These are phyloP conservation scores for Asteroscopus sphinx DNA, from an alignment of 2,888 invertebrate genomes.

Conservation along the genomic window DNA sequence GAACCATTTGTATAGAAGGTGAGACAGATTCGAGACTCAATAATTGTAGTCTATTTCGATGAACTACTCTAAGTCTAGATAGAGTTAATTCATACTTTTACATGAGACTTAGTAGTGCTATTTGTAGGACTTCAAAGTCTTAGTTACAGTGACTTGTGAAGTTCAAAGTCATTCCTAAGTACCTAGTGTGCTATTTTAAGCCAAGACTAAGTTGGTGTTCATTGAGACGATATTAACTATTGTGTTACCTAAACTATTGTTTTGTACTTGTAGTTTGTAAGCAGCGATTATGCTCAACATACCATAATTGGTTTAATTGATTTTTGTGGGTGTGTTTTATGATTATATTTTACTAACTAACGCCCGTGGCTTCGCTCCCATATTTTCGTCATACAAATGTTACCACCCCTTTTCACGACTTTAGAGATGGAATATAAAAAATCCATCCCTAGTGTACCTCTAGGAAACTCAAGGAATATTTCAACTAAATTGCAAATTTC, in stretches of 20 bases:
- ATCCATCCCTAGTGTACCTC: no score
- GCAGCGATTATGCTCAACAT: constrained; percentile 29
- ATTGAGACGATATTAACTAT: constrained; percentile 59
- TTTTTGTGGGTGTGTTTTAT: constrained; percentile 11
- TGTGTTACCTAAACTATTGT: constrained; percentile 60
- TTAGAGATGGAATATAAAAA: no score
- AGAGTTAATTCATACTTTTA: constrained; percentile 52
- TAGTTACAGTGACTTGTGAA: constrained; percentile 62
- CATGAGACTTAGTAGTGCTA: constrained; percentile 42
- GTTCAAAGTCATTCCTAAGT: constrained; percentile 71
- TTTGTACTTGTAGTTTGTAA: constrained; percentile 48
- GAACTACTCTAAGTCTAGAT: constrained; percentile 56
- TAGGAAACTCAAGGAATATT: no score
- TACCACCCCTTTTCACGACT: no score
- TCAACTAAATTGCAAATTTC: no score
- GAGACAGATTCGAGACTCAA: constrained; percentile 70
- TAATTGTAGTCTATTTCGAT: constrained; percentile 62
- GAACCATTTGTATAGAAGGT: constrained; percentile 60
- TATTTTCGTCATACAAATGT: no score
- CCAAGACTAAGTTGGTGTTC: constrained; percentile 58
- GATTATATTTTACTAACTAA: no score
- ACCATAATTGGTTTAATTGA: constrained; percentile 28
- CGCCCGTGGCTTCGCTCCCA: no score
- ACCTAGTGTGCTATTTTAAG: constrained; percentile 66
- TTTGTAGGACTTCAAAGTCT: constrained; percentile 63